These are phyloP conservation scores for Gavia stellata DNA, from an alignment of 2,113 vertebrate genomes.

Conservation along the genomic window DNA sequence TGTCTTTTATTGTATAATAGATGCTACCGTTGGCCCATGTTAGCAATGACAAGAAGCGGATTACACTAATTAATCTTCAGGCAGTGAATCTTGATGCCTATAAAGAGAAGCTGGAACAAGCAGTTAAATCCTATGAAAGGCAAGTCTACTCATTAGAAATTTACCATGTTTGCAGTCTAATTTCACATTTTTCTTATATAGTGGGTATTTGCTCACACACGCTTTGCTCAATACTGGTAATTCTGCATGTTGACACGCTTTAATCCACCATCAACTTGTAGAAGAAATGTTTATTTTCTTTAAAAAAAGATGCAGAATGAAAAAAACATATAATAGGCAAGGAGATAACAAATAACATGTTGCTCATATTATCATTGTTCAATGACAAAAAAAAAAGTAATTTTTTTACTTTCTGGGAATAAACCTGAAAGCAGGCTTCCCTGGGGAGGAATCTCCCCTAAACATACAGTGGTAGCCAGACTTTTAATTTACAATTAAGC, in stretches of 20 bases:
- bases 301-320: not conserved
- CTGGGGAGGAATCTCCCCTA: not conserved
- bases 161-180: not conserved
- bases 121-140: slow-evolving; percentile 77
- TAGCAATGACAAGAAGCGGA: slow-evolving; percentile 51
- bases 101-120: slow-evolving; percentile 72
- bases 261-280: not conserved
- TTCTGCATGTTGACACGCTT: not conserved
- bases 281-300: not conserved
- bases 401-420: not conserved
- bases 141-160: slow-evolving; percentile 47
- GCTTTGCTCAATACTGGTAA: not conserved
- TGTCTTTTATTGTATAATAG: slow-evolving; percentile 45
- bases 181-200: not conserved
- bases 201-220: not conserved
- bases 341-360: not conserved
- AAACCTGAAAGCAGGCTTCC: not conserved
- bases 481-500: not conserved
- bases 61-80: slow-evolving; percentile 75
- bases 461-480: not conserved
- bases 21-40: slow-evolving; percentile 65
- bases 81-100: slow-evolving; percentile 75
- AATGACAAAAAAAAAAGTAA: not conserved
- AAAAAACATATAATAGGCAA: not conserved
- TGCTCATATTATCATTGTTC: not conserved